Conservation (phyloP, 2,888 invertebrate genomes). For the Aleiodes leptofemur region DNA sequence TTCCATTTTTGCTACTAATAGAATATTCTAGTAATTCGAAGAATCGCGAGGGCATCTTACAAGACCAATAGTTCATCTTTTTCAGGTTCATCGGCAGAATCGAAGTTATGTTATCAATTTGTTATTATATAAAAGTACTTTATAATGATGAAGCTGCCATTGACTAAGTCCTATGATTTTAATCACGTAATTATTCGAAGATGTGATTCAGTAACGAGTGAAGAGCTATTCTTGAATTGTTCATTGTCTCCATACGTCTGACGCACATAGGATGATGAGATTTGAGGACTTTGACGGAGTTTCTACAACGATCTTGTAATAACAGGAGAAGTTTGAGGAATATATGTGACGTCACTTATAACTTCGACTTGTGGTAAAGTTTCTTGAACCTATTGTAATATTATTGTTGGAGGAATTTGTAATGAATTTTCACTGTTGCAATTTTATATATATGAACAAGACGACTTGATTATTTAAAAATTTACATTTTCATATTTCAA, state of each 20-base stretch:
- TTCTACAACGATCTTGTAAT: background rate
- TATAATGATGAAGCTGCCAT: no score
- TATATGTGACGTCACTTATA: conserved; percentile 22
- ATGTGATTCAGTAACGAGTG: conserved; percentile 17
- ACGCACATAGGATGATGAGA: conserved; percentile 3
- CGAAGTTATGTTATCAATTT: no score
- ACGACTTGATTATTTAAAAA: background rate
- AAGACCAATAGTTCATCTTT: no score
- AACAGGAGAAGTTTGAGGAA: conserved; percentile 7
- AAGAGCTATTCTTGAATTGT: conserved; percentile 7
- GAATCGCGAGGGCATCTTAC: no score
- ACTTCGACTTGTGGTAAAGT: conserved; percentile 9
- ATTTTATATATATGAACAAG: background rate
- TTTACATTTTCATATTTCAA: no score
- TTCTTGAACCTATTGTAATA: background rate
- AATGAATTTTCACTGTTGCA: background rate
- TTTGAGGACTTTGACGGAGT: conserved; percentile 29
- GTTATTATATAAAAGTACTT: no score
- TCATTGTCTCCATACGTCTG: background rate
- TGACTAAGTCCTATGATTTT: no score
- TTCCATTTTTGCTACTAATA: no score
- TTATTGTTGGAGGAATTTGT: background rate
- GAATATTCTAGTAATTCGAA: no score
- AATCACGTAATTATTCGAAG: background rate
- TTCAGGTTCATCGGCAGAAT: no score